Base-by-base conservation (phyloP, 30 jellyfish, hydroid and myxozoan genomes). In the Hydractinia symbiolongicarpus region DNA sequence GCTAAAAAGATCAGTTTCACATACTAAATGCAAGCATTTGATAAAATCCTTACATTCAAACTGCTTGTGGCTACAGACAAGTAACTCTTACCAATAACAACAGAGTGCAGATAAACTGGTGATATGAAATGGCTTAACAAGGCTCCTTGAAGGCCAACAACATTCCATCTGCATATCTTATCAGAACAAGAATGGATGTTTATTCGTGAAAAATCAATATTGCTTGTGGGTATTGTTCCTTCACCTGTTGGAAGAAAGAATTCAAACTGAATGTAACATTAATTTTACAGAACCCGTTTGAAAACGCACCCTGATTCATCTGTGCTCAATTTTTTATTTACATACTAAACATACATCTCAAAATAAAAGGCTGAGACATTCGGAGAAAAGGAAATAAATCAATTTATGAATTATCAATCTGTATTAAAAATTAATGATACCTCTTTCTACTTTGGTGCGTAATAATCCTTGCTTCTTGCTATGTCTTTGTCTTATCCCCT, bases 111-210 rank as follows among this genome's bases (percentile, higher is more conserved):
- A 73, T 90, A 90, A 19, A 90, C 76, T 70, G 97, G 97, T 49
- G 86, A 93, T 30, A 86, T 90, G 53, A 90, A 7, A 62, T 85
- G 95, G 53, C 95, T 90, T 19, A 90, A 90, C 67, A 90, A 74
- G 16, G 97, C 95, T 44, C 97, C 97, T 82, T 90, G 97, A 77
- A 90, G 16, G 21, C 97, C 97, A 8, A 90, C 80, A 69, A 90
- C 86, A 86, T 90, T 90, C 97, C 97, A 90, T 19, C 94, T 81
- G 78, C 95, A 85, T 40, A 90, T 72, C 58, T 90, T 90, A 58
- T 90, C 97, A 58, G 88, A 69, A 82, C 97, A 90, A 0, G 97
- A 90, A 91, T 83, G 85, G 52, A 94, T 86, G 15, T 94, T 90
- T 55, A 90, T 72, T 54, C 97, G 83, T 17, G 56, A 44, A 64